These are phyloP conservation scores for Stratiolaelaps scimitus DNA, from an alignment of 1,140 invertebrate species.

Conservation along the genomic window DNA sequence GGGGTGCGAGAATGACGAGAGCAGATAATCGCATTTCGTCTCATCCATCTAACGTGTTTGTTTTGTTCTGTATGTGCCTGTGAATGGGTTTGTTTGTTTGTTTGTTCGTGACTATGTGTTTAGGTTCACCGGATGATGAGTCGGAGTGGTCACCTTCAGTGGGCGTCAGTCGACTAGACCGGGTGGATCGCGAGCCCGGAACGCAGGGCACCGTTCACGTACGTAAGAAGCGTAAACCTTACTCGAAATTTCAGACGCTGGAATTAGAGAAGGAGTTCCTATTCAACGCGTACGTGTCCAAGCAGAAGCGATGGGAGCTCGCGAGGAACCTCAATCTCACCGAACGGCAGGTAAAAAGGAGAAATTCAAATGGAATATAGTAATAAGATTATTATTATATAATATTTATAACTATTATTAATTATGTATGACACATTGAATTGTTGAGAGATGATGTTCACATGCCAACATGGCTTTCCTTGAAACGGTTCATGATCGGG, in stretches of 20 bases:
- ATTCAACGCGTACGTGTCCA: slow-evolving; percentile 89
- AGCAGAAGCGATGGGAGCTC: slow-evolving; percentile 91
- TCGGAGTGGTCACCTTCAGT: slow-evolving; percentile 26
- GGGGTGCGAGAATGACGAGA: too few species aligned
- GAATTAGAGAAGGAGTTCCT: slow-evolving; percentile 95
- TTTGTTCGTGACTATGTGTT: too few species aligned
- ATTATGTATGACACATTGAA: neutral
- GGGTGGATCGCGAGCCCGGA: slow-evolving; percentile 24
- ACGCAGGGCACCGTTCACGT: slow-evolving; percentile 45
- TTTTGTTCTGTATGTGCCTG: too few species aligned
- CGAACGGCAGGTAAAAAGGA: slow-evolving; percentile 81
- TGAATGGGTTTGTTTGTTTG: too few species aligned
- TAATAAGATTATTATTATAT: slow-evolving; percentile 37
- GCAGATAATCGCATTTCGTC: too few species aligned
- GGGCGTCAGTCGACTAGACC: slow-evolving; percentile 2
- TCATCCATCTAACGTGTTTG: too few species aligned
- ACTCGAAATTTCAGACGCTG: slow-evolving; percentile 88
- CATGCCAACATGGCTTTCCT: too few species aligned
- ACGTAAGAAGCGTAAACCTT: slow-evolving; percentile 91
- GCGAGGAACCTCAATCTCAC: slow-evolving; percentile 81
- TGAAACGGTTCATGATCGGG: too few species aligned
- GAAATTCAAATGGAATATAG: slow-evolving; percentile 33
- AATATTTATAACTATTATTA: too few species aligned
- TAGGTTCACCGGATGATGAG: slow-evolving; percentile 24
- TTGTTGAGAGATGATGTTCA: neutral